Evolutionary conservation across 1,140 invertebrate genomes (phyloP).

Genomic region (Aricia agestis): DNA sequence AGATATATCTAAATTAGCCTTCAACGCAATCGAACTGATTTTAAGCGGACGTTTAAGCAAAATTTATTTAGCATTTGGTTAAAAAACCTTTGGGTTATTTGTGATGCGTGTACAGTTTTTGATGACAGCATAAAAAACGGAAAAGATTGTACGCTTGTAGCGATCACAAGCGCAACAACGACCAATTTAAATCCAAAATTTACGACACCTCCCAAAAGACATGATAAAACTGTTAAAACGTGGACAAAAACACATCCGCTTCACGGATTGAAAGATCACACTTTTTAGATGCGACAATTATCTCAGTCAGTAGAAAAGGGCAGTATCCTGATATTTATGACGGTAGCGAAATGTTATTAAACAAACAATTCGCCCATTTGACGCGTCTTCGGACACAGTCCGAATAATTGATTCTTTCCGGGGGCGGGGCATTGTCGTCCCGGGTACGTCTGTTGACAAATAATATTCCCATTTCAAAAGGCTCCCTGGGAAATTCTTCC

Average conservation of each 20-base stretch:
- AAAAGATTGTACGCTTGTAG: conserved; percentile 16
- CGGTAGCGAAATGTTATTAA: conserved; percentile 70
- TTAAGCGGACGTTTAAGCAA: not conserved
- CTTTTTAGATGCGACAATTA: conserved; percentile 23
- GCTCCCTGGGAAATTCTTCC: conserved; percentile 62
- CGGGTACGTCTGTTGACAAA: conserved; percentile 53
- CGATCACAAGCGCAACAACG: conserved; percentile 31
- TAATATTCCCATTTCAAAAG: conserved; percentile 66
- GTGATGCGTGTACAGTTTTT: conserved; percentile 1
- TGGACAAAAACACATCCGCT: conserved; percentile 54
- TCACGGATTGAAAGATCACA: conserved; percentile 36
- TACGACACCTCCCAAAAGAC: conserved; percentile 44
- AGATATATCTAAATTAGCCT: not conserved
- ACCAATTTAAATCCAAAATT: conserved; percentile 42
- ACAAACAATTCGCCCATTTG: conserved; percentile 74
- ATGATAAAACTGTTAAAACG: conserved; percentile 58
- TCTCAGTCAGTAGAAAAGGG: conserved; percentile 17
- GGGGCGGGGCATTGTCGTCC: conserved; percentile 61
- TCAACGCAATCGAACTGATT: not conserved
- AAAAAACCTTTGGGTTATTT: not conserved
- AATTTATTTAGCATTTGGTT: not conserved
- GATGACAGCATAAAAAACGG: conserved; percentile 9
- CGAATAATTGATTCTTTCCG: conserved; percentile 75
- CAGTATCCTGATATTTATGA: conserved; percentile 53
- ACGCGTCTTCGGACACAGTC: conserved; percentile 56